phyloP scores from a whole-genome alignment of 2,797 vertebrate genomes.

The Scyliorhinus canicula region DNA sequence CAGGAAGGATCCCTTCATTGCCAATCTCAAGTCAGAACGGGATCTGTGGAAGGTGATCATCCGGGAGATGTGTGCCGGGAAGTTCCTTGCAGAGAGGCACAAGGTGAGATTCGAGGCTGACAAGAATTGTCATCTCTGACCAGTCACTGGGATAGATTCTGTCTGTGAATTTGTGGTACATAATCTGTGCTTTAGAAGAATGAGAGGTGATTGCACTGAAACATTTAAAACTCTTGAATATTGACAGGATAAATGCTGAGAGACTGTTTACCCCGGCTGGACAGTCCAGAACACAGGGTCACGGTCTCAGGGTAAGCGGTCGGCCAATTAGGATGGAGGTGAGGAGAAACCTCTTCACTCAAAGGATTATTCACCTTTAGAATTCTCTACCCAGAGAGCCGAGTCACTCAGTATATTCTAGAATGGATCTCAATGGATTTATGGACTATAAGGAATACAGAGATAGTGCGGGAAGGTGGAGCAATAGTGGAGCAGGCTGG shows the following conservation, averaged over 20 bases:
- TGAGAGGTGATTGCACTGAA: neutral
- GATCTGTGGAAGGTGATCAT: slow-evolving; percentile 20
- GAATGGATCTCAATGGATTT: neutral
- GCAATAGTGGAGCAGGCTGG: neutral
- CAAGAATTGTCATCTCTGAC: neutral
- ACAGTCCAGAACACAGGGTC: neutral
- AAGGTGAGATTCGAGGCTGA: neutral
- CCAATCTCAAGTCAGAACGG: slow-evolving; percentile 15
- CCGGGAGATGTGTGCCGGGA: slow-evolving; percentile 3
- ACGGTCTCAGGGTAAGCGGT: neutral
- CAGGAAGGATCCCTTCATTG: neutral
- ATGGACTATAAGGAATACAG: neutral
- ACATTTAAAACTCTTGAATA: neutral
- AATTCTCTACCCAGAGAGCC: neutral
- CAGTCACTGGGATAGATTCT: neutral
- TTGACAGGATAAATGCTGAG: neutral
- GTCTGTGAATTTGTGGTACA: neutral
- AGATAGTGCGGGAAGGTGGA: neutral
- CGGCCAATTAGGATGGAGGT: neutral
- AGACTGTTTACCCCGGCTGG: neutral
- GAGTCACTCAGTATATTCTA: neutral
- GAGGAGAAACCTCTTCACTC: too few species aligned
- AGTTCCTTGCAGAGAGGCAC: slow-evolving; percentile 9
- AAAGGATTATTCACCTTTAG: too few species aligned
- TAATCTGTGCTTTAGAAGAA: neutral